These are phyloP conservation scores for Melanerpes aurifrons DNA, from an alignment of 2,113 vertebrate species.

Conservation along the genomic window DNA sequence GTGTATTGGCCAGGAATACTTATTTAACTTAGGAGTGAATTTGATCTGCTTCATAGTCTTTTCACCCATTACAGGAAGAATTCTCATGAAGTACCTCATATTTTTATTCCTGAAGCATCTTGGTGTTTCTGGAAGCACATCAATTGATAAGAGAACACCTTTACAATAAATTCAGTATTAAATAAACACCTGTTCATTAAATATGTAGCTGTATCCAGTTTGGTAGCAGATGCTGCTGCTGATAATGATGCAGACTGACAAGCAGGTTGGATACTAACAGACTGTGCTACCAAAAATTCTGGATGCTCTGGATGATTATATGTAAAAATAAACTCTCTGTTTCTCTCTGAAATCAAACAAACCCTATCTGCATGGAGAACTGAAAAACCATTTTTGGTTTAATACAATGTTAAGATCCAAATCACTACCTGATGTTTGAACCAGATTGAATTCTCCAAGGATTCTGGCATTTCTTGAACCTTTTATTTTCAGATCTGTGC, in stretches of 20 bases:
- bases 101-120: conserved; percentile 41
- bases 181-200: conserved; percentile 62
- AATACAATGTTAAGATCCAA: neutral
- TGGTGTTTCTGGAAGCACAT: conserved; percentile 23
- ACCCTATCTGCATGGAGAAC: neutral
- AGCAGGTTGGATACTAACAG: neutral
- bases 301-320: neutral
- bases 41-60: neutral
- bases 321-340: neutral
- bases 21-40: neutral
- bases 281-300: neutral
- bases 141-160: conserved; percentile 33
- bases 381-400: neutral
- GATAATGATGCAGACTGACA: conserved; percentile 48
- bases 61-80: neutral
- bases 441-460: neutral
- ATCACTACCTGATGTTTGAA: neutral
- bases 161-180: conserved; percentile 47
- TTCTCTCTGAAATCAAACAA: neutral
- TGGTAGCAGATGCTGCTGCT: conserved; percentile 36
- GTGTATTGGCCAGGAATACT: neutral
- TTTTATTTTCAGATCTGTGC: neutral
- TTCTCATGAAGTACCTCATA: conserved; percentile 13
- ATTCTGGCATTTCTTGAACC: neutral
- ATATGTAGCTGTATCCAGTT: conserved; percentile 1